A percentile compares a stretch with the other conserved stretches of the same genome.
These are phyloP conservation scores for Promerops cafer DNA, from an alignment of 2,113 vertebrate genomes.

Conservation along the genomic window DNA sequence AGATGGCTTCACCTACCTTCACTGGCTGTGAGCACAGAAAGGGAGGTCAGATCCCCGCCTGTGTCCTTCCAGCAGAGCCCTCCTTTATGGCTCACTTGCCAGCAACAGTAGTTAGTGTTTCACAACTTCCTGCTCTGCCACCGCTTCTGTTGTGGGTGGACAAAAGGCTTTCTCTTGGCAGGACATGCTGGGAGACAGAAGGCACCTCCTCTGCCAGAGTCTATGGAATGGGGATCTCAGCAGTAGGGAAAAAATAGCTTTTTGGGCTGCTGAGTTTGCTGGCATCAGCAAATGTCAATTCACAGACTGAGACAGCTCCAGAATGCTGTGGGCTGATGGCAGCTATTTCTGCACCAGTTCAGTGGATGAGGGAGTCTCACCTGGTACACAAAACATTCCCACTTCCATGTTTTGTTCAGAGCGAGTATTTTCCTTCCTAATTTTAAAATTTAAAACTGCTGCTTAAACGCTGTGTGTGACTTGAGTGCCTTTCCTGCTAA, in stretches of 20 bases:
- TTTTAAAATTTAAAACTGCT: neutral
- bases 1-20: neutral
- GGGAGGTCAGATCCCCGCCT: constrained; percentile 9
- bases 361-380: neutral
- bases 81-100: constrained; percentile 7
- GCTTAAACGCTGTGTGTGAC: rapidly evolving
- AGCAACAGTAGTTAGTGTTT: neutral
- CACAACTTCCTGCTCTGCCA: neutral
- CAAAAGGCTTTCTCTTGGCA: constrained; percentile 48
- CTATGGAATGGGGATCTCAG: constrained; percentile 7
- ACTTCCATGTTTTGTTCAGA: neutral
- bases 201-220: constrained; percentile 28
- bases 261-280: neutral
- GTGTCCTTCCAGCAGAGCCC: neutral
- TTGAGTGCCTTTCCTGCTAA: neutral
- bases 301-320: neutral
- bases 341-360: neutral
- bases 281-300: neutral
- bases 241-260: constrained; percentile 24
- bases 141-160: neutral
- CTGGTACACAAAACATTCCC: neutral
- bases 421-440: neutral
- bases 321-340: neutral
- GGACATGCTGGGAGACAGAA: constrained; percentile 13
- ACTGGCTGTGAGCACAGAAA: neutral